Evolutionary conservation across 37 sponge, comb jelly and placozoan genomes (phyloP), one percentile per base, ranked within the genome.

Genomic region (Tethya wilhelma): DNA sequence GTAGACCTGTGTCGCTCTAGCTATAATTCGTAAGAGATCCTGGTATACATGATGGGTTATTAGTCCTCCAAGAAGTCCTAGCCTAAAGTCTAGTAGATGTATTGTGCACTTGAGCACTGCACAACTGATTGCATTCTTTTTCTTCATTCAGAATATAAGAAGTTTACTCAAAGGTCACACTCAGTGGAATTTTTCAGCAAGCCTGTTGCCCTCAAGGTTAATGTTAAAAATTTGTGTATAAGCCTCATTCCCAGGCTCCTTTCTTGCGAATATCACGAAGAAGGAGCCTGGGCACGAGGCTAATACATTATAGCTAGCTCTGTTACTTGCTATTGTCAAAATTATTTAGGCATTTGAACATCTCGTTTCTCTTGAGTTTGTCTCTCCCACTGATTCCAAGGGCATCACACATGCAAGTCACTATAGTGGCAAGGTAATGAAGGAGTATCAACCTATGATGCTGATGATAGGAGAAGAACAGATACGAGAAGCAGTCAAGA

Each of bases 291-390:
- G n/a, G n/a, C n/a, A n/a, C n/a, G n/a, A n/a, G n/a, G n/a, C n/a
- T n/a, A n/a, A n/a, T n/a, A n/a, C n/a, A n/a, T n/a, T n/a, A n/a
- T n/a, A n/a, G n/a, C n/a, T n/a, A n/a, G n/a, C n/a, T n/a, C n/a
- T n/a, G n/a, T n/a, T n/a, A n/a, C n/a, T n/a, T n/a, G n/a, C n/a
- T n/a, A n/a, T n/a, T n/a, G n/a, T n/a, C n/a, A n/a, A n/a, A n/a
- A n/a, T n/a, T n/a, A 39, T 71, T 26, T 56, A 88, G 93, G 85
- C 89, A 29, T 92, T 85, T 80, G 89, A 87, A 39, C 79, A 73
- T 57, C 73, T 92, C 33, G 20, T 78, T 1, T n/a, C 62, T 17
- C 40, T 88, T 20, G 89, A 80, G 39, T 29, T 92, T 38, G 57
- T 92, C 1, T 73, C 69, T 45, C 88, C 91, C 37, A 57, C 53